These are phyloP conservation scores for Dendrolimus pini DNA, from an alignment of 2,888 invertebrate species.

Conservation along the genomic window DNA sequence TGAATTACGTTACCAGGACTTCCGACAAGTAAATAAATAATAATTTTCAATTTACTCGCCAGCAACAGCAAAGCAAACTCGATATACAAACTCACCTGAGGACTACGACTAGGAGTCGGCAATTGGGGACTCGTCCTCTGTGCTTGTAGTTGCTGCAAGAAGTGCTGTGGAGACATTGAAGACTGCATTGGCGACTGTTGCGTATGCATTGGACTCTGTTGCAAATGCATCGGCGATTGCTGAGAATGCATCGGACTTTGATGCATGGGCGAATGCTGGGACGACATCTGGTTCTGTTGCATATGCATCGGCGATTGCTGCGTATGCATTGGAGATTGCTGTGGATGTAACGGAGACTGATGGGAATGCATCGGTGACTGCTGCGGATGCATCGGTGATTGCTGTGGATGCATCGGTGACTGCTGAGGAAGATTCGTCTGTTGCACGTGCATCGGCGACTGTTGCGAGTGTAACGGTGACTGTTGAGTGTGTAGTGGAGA, in stretches of 20 bases:
- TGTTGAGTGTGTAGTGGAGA: slow-evolving; percentile 30
- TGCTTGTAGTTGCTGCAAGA: slow-evolving; percentile 55
- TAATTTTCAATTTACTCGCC: no score
- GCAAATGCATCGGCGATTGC: slow-evolving; percentile 45
- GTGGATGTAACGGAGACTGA: slow-evolving; percentile 43
- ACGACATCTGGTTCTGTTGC: slow-evolving; percentile 40
- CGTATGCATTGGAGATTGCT: slow-evolving; percentile 46
- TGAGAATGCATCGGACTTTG: slow-evolving; percentile 45
- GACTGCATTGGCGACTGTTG: slow-evolving; percentile 54
- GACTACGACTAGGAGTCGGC: slow-evolving; percentile 67
- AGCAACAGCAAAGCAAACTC: no score
- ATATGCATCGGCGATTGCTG: slow-evolving; percentile 55
- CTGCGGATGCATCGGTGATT: slow-evolving; percentile 40
- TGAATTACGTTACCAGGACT: no score
- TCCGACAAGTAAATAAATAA: no score
- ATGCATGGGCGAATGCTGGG: slow-evolving; percentile 38
- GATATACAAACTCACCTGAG: slow-evolving; percentile 41
- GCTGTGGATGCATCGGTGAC: slow-evolving; percentile 52
- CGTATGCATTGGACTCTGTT: slow-evolving; percentile 48
- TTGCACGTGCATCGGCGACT: slow-evolving; percentile 44
- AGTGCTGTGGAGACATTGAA: slow-evolving; percentile 48
- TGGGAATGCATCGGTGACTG: slow-evolving; percentile 50
- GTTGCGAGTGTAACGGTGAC: slow-evolving; percentile 31
- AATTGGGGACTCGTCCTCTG: slow-evolving; percentile 67
- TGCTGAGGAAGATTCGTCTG: slow-evolving; percentile 35